These are phyloP conservation scores for Melanitta fusca DNA, from an alignment of 2,797 vertebrate species.

Conservation along the genomic window DNA sequence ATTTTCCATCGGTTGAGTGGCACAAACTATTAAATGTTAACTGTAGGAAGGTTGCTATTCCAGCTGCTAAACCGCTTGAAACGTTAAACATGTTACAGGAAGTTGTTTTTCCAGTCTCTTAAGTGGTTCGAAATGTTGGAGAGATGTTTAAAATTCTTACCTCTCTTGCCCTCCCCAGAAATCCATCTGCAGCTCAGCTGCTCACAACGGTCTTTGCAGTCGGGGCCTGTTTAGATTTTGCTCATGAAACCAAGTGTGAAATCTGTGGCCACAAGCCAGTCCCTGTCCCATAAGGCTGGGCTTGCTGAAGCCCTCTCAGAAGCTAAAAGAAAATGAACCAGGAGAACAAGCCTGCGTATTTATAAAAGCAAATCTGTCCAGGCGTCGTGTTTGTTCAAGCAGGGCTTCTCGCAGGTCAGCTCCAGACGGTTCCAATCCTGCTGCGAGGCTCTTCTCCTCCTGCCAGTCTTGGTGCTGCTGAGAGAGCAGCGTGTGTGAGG, in stretches of 20 bases:
- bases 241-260: constrained; percentile 29
- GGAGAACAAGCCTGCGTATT: neutral
- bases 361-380: neutral
- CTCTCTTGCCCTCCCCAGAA: constrained; percentile 15
- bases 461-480: neutral
- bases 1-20: constrained; percentile 69
- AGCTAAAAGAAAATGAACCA: neutral
- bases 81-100: constrained; percentile 4
- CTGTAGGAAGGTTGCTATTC: constrained; percentile 51
- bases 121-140: constrained; percentile 37
- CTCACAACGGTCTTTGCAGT: neutral
- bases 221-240: constrained; percentile 54
- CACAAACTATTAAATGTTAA: constrained; percentile 60
- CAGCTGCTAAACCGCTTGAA: constrained; percentile 68
- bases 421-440: neutral
- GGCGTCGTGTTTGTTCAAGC: neutral
- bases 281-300: constrained; percentile 5
- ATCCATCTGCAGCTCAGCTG: constrained; percentile 58
- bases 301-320: neutral
- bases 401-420: neutral
- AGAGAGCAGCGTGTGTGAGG: neutral
- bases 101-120: constrained; percentile 35
- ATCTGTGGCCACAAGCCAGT: constrained; percentile 20
- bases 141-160: neutral
- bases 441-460: neutral